Evolutionary conservation across 2,113 vertebrate species (phyloP).

Genomic region (Sterna hirundo): DNA sequence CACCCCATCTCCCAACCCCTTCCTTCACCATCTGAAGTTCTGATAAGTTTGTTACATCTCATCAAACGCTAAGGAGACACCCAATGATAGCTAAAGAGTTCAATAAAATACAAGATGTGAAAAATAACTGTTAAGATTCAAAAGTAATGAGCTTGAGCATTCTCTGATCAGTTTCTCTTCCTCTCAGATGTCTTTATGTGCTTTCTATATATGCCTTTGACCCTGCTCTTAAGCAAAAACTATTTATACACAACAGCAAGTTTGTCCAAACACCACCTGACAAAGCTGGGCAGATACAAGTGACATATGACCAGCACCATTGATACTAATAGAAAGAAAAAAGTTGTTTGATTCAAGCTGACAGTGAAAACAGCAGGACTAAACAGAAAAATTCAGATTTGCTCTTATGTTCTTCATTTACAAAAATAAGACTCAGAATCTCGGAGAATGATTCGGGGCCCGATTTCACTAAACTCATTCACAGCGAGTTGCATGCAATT

Average conservation of each 20-base stretch:
- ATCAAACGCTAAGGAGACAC: not conserved
- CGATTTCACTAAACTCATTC: not conserved
- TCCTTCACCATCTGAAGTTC: not conserved
- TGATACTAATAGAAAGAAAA: not conserved
- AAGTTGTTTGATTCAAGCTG: not conserved
- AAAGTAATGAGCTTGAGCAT: not conserved
- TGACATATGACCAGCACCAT: not conserved
- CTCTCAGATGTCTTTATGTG: not conserved
- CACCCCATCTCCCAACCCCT: not conserved
- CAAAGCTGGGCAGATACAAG: not conserved
- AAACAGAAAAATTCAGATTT: not conserved
- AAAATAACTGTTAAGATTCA: not conserved
- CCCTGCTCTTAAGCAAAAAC: not conserved
- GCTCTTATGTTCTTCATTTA: not conserved
- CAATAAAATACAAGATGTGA: not conserved
- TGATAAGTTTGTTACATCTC: not conserved
- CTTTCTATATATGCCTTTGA: not conserved
- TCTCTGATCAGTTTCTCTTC: not conserved
- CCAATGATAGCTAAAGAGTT: not conserved
- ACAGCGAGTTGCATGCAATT: rapidly evolving
- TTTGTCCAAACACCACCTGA: not conserved
- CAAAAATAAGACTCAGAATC: not conserved
- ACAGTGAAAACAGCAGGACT: not conserved
- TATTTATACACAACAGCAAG: not conserved
- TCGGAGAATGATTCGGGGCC: not conserved